These are phyloP conservation scores for Acholoe squamosa DNA, from an alignment of 2,888 invertebrate species.

Conservation along the genomic window DNA sequence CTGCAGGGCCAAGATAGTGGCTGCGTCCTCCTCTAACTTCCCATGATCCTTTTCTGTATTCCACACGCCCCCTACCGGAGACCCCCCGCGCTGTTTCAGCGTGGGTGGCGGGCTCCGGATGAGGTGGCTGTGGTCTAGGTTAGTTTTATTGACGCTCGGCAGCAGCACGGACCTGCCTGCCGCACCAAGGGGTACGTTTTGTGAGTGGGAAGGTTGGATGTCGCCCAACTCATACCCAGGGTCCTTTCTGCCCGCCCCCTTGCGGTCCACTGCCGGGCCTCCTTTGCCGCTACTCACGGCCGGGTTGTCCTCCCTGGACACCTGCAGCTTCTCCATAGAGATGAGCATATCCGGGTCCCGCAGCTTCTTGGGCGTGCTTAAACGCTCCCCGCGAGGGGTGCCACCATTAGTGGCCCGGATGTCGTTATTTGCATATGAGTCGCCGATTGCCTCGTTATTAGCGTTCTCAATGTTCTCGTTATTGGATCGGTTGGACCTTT, in stretches of 20 bases:
- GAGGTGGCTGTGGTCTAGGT: constrained; percentile 48
- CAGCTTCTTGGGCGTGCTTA: constrained; percentile 16
- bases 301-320: constrained; percentile 59
- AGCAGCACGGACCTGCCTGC: constrained; percentile 11
- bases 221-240: constrained; percentile 33
- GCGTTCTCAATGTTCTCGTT: background rate
- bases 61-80: background rate
- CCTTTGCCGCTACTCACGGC: background rate
- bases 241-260: background rate
- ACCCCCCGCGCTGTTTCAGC: background rate
- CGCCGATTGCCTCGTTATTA: background rate
- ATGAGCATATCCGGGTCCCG: background rate
- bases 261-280: background rate
- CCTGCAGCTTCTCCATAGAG: constrained; percentile 55
- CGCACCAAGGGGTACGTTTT: constrained; percentile 45
- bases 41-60: constrained; percentile 18
- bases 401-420: background rate
- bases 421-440: background rate
- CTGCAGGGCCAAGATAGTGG: constrained; percentile 54
- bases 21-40: constrained; percentile 61
- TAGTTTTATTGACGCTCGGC: background rate
- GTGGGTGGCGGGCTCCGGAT: constrained; percentile 61
- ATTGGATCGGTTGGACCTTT: background rate
- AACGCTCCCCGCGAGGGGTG: background rate
- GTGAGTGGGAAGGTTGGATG: constrained; percentile 53